phyloP scores from a whole-genome alignment of 2,888 invertebrate genomes.

The Meloe dianella region DNA sequence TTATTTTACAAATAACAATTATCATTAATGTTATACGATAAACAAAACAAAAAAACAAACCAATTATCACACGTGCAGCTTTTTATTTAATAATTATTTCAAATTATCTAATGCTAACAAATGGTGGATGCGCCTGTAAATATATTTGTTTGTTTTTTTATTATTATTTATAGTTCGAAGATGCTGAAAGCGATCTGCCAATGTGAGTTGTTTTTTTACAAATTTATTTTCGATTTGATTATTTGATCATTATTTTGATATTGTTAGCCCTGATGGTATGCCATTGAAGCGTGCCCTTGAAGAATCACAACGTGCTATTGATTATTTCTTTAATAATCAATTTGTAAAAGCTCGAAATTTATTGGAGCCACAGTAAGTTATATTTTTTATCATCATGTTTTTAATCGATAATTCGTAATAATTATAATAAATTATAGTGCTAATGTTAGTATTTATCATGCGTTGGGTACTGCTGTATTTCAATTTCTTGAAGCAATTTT shows the following conservation, averaged over 20 bases:
- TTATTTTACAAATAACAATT: not conserved
- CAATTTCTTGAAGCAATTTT: conserved; percentile 90
- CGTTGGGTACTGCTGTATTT: conserved; percentile 87
- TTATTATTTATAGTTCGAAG: conserved; percentile 62
- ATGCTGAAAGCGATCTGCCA: conserved; percentile 61
- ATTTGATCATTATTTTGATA: not conserved
- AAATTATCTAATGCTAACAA: too few relatives aligned
- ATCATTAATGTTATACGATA: not conserved
- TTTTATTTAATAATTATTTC: too few relatives aligned
- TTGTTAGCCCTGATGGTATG: conserved; percentile 60
- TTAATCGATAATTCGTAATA: not conserved
- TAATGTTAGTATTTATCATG: conserved; percentile 87
- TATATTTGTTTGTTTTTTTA: not conserved
- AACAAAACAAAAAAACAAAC: too few relatives aligned
- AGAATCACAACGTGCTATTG: conserved; percentile 81
- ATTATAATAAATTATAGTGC: conserved; percentile 66
- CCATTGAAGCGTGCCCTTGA: conserved; percentile 73
- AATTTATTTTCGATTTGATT: conserved; percentile 24
- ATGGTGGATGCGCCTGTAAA: not conserved
- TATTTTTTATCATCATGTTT: conserved; percentile 5
- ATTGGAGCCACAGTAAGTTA: conserved; percentile 77
- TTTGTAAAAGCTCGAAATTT: conserved; percentile 80
- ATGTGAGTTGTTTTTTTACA: too few relatives aligned
- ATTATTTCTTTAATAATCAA: conserved; percentile 91
- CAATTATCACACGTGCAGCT: too few relatives aligned